Conservation (phyloP, 2,113 vertebrate species). For the Micronycteris hirsuta region DNA sequence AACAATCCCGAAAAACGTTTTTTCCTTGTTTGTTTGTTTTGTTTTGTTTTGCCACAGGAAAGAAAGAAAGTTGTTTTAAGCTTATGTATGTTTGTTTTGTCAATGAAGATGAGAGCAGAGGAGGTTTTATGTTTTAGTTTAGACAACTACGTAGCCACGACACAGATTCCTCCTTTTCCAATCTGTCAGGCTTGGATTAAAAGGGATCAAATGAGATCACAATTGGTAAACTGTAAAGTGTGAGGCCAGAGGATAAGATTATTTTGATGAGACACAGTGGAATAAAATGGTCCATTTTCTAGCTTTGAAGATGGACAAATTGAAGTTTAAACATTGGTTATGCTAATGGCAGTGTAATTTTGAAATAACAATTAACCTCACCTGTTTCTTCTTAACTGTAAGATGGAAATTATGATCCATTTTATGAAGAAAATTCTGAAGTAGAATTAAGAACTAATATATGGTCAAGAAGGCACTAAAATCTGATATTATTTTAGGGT, state of each 20-base stretch:
- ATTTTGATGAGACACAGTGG: not conserved
- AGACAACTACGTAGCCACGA: not conserved
- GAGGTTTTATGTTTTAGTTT: not conserved
- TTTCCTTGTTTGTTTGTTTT: not conserved
- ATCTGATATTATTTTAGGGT: not conserved
- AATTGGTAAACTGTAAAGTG: constrained; percentile 23
- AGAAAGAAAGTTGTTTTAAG: not conserved
- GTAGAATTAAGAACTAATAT: not conserved
- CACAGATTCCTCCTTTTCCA: not conserved
- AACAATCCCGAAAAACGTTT: not conserved
- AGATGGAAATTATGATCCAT: constrained; percentile 39
- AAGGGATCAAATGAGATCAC: constrained; percentile 29
- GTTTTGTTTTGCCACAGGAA: not conserved
- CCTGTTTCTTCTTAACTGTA: not conserved
- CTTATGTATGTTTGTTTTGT: not conserved
- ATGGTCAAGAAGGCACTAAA: not conserved
- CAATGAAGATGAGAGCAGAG: not conserved
- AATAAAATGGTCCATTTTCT: constrained; percentile 27
- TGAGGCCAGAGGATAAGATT: constrained; percentile 25
- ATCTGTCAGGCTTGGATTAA: constrained; percentile 13
- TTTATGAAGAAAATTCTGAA: not conserved
- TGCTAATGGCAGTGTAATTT: constrained; percentile 23
- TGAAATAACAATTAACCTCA: constrained; percentile 11
- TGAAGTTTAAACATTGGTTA: constrained; percentile 37
- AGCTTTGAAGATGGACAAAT: constrained; percentile 29